phyloP scores from a whole-genome alignment of 2,113 vertebrate genomes.

The Nematolebias whitei region DNA sequence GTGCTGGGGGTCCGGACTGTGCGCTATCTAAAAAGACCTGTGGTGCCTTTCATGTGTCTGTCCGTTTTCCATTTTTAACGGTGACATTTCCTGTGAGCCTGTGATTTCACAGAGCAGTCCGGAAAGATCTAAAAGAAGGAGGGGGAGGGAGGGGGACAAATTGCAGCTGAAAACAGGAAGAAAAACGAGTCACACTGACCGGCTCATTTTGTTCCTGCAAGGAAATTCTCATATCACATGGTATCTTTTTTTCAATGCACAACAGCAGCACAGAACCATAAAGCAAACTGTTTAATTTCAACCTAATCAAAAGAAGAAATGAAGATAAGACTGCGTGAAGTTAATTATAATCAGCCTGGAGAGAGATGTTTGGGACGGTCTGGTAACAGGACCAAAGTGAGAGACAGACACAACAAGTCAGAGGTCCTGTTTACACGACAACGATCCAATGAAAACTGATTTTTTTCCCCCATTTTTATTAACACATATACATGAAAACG shows the following conservation, averaged over 20 bases:
- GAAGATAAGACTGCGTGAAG: neutral
- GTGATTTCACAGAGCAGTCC: conserved; percentile 56
- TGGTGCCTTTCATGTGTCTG: conserved; percentile 61
- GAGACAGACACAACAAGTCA: conserved; percentile 40
- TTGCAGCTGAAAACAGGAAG: conserved; percentile 4
- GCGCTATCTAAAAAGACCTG: conserved; percentile 39
- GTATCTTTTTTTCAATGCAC: conserved; percentile 14
- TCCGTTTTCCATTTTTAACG: conserved; percentile 71
- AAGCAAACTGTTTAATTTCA: neutral
- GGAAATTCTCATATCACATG: conserved; percentile 12
- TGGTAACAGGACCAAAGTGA: conserved; percentile 21
- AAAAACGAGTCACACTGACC: conserved; percentile 19
- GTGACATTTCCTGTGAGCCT: conserved; percentile 73
- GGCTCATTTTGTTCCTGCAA: conserved; percentile 16
- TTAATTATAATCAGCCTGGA: neutral
- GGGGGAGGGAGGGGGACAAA: conserved; percentile 18
- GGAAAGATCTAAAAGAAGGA: conserved; percentile 53
- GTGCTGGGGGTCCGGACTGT: conserved; percentile 14
- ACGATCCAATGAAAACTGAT: too few species aligned
- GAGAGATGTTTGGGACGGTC: conserved; percentile 23
- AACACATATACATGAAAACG: too few species aligned
- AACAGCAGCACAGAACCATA: conserved; percentile 1
- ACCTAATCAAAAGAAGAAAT: conserved; percentile 6
- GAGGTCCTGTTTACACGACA: too few species aligned
- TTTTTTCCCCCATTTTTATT: too few species aligned